Base-by-base conservation (phyloP, 2,888 invertebrate genomes). In the Tenthredo mesomela region DNA sequence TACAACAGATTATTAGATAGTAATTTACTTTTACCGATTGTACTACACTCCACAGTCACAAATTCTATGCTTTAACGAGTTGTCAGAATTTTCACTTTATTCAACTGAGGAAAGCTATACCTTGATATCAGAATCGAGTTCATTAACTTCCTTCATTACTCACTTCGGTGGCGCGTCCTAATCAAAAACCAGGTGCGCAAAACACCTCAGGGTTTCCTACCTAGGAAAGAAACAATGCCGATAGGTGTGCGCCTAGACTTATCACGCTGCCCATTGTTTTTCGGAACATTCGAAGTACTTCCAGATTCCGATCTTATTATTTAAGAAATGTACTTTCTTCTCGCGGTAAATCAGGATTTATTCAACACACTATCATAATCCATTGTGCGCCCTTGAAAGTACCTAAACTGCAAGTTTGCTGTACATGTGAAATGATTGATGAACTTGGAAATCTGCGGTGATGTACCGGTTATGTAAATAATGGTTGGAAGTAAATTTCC, bases 141-240 rank as follows among this genome's bases (percentile, higher is more conserved):
- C 21, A 80, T 80, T 37, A 80, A 61, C 18, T 80, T 40, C 61
- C 61, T 33, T 80, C 25, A 40, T 25, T 80, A 80, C 61, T 61
- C 9, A 61, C 37, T 12, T 37, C 40, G 33, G 12, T 25, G 37
- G 4, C 10, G 78, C 7, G 33, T 61, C 78, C 12, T 0, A 58
- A 15, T 15, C 75, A 50, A n/a, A 75, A 21, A 25, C 47, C 25
- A 43, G 15, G 25, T 25, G 75, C 15, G 54, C 58, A 78, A 78
- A 78, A 29, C 33, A 78, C 58, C 78, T 78, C 58, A 33, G 58
- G 58, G 78, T 78, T 78, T 58, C n/a, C n/a, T 33, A 58, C 3
- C 33, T 78, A 4, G 21, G 33, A 33, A 50, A 33, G 33, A 54
- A 58, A 61, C 61, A 61, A 80, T 80, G 61, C 58, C 25, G 25